Evolutionary conservation across 2,797 vertebrate genomes (phyloP).

Genomic region (Aselliscus stoliczkanus): DNA sequence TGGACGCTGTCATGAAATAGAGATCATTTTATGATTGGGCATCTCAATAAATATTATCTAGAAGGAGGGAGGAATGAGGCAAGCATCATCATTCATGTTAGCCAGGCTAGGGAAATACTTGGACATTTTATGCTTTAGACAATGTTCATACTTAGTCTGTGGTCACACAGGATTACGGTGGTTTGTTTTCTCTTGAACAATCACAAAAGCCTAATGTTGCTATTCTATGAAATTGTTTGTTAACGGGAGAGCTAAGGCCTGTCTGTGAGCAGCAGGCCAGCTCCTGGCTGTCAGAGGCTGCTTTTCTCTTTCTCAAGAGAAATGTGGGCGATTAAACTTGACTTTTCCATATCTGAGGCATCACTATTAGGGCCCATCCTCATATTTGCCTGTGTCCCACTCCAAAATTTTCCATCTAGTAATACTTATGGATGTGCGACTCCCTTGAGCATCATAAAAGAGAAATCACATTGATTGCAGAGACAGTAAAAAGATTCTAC

Average conservation of each 20-base stretch:
- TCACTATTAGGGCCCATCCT: neutral
- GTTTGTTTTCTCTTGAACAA: neutral
- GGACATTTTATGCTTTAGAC: neutral
- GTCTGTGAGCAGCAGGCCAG: neutral
- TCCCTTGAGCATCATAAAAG: neutral
- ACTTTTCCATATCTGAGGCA: neutral
- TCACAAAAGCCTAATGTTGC: neutral
- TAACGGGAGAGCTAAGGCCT: neutral
- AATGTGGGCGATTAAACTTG: neutral
- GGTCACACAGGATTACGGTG: neutral
- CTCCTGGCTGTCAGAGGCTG: neutral
- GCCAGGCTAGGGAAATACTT: neutral
- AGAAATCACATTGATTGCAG: conserved; percentile 49
- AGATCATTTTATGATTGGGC: neutral
- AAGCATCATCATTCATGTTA: neutral
- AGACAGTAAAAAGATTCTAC: neutral
- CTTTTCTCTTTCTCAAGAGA: conserved; percentile 6
- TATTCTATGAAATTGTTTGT: neutral
- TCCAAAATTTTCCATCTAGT: neutral
- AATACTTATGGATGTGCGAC: neutral
- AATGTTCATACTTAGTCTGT: neutral
- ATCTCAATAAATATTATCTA: neutral
- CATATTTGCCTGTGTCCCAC: neutral
- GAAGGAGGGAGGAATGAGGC: neutral
- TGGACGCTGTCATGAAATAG: neutral